phyloP scores from a whole-genome alignment of 2,113 vertebrate species.

The Machaerirhynchus nigripectus region DNA sequence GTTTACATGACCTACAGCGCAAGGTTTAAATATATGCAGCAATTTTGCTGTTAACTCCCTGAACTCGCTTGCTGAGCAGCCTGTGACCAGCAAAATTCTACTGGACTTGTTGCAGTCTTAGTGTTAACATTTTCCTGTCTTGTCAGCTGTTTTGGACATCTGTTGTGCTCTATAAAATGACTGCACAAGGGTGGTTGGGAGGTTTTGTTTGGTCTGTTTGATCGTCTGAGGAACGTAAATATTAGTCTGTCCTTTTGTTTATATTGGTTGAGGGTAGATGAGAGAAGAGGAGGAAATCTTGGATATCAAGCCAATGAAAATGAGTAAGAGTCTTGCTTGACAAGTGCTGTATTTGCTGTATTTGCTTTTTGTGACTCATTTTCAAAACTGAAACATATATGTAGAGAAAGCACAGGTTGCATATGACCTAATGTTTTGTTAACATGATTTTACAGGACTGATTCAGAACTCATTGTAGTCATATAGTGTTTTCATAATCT shows the following conservation, averaged over 20 bases:
- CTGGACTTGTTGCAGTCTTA: conserved; percentile 30
- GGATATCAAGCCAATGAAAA: conserved; percentile 48
- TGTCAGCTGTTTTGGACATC: conserved; percentile 71
- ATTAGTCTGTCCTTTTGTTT: conserved; percentile 64
- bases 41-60: conserved; percentile 74
- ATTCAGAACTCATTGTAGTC: conserved; percentile 1
- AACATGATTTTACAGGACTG: neutral
- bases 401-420: neutral
- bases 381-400: neutral
- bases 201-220: conserved; percentile 67
- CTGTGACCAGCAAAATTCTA: conserved; percentile 55
- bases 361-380: conserved; percentile 19
- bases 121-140: conserved; percentile 50
- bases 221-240: conserved; percentile 41
- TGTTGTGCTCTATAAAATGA: conserved; percentile 62
- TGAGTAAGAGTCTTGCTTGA: conserved; percentile 7
- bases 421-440: conserved; percentile 26
- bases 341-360: neutral
- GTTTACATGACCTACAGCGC: conserved; percentile 71
- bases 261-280: conserved; percentile 47
- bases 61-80: conserved; percentile 65
- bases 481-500: neutral
- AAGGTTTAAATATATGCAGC: conserved; percentile 78
- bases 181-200: neutral
- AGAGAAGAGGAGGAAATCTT: conserved; percentile 24